A percentile compares a stretch with the other conserved stretches of the same genome.
phyloP scores from a whole-genome alignment of 2,797 vertebrate genomes.

The Heterohyrax brucei region DNA sequence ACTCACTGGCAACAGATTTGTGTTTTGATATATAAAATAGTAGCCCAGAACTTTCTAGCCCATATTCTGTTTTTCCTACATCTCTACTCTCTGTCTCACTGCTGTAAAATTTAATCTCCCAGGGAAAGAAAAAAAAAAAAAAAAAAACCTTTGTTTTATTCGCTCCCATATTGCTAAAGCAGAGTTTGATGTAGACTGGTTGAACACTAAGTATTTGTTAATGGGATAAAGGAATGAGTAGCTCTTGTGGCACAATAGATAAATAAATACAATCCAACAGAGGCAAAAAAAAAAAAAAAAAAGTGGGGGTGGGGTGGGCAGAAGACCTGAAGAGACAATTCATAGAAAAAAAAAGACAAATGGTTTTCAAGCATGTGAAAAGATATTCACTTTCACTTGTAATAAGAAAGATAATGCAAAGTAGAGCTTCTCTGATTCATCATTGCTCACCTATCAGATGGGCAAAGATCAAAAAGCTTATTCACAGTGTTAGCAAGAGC shows the following conservation, averaged over 20 bases:
- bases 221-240: constrained; percentile 11
- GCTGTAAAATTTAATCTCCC: constrained; percentile 42
- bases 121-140: constrained; percentile 50
- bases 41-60: not conserved
- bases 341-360: constrained; percentile 49
- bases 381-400: not conserved
- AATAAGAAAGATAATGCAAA: constrained; percentile 14
- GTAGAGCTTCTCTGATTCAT: constrained; percentile 30
- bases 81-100: not conserved
- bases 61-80: not conserved
- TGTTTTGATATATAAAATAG: not conserved
- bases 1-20: no score
- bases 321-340: not conserved
- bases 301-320: not conserved
- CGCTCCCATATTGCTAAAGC: not conserved
- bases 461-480: constrained; percentile 1
- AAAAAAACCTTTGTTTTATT: constrained; percentile 25
- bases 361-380: not conserved
- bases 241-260: not conserved
- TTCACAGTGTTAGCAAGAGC: not conserved
- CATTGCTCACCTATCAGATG: constrained; percentile 13
- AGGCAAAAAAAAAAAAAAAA: not conserved
- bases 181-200: not conserved
- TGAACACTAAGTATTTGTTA: constrained; percentile 30
- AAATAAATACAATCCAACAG: not conserved